Evolutionary conservation across 2,797 vertebrate species (phyloP).

Genomic region (Anolis apletophallus): DNA sequence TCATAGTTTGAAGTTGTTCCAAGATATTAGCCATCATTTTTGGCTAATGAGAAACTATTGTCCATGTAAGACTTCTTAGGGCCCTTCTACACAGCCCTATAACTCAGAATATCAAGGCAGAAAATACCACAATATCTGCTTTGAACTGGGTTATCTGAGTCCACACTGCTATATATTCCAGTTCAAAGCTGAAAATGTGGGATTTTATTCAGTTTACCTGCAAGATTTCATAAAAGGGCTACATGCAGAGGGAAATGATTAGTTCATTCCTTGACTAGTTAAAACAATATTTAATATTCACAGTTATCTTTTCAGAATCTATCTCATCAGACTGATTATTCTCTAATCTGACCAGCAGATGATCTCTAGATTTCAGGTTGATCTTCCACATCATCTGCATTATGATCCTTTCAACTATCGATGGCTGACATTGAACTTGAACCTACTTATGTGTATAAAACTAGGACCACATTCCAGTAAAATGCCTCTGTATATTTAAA

Average conservation of each 20-base stretch:
- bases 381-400: neutral
- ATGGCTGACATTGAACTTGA: neutral
- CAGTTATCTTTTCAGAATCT: neutral
- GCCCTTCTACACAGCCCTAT: no score
- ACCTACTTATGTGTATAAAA: neutral
- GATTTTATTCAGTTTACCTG: no score
- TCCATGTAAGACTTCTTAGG: neutral
- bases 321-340: no score
- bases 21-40: neutral
- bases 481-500: neutral
- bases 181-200: no score
- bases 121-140: no score
- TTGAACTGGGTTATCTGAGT: no score
- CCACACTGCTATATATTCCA: no score
- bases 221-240: neutral
- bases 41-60: no score
- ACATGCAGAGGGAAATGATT: neutral
- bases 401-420: neutral
- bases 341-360: neutral
- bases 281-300: neutral
- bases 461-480: neutral
- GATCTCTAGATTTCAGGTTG: neutral
- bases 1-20: neutral
- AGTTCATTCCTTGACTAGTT: neutral
- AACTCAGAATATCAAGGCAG: no score